Base-by-base conservation (phyloP, 2,888 invertebrate genomes). In the Cephus pygmeus region DNA sequence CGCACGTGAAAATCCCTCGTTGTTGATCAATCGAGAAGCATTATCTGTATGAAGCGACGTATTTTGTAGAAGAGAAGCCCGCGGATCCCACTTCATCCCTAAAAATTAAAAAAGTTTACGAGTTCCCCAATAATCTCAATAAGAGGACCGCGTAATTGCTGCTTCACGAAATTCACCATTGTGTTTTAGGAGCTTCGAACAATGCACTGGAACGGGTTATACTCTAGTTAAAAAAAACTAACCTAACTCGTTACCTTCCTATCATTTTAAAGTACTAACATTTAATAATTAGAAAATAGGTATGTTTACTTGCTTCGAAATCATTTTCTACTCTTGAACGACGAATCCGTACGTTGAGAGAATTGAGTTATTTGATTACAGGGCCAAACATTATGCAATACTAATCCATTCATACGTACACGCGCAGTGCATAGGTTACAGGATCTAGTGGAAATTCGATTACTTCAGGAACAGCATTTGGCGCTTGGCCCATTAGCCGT, bases 371-470 rank as follows among this genome's bases (percentile, higher is more conserved):
- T 23, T 23, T 23, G 23, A 56, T 56, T 23, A 56, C 56, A 56
- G 23, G 9, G 23, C 56, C 2, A 15, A 56, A 23, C 56, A 56
- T 56, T 56, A 56, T 56, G 56, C 56, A 56, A 56, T 23, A 23
- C 56, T 56, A 23, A 56, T 56, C 56, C 56, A 56, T 56, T 56
- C 56, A 56, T 56, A 56, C 23, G 56, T 56, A 56, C 56, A 56
- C 9, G 56, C 23, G 23, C 56, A 23, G 71, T 34, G 71, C 71
- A 34, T 4, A 31, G 34, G 31, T 31, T 71, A 75, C 81, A 77
- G 80, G 82, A 79, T 78, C 80, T 80, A 79, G 81, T 83, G 85
- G 80, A 84, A 87, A 88, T 88, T 87, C 85, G 85, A 88, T 88
- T 86, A 84, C 81, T 83, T 85, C 83, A 85, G 86, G 82, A 85